Evolutionary conservation across 2,888 invertebrate genomes (phyloP).

Genomic region (Strigamia crassipes): DNA sequence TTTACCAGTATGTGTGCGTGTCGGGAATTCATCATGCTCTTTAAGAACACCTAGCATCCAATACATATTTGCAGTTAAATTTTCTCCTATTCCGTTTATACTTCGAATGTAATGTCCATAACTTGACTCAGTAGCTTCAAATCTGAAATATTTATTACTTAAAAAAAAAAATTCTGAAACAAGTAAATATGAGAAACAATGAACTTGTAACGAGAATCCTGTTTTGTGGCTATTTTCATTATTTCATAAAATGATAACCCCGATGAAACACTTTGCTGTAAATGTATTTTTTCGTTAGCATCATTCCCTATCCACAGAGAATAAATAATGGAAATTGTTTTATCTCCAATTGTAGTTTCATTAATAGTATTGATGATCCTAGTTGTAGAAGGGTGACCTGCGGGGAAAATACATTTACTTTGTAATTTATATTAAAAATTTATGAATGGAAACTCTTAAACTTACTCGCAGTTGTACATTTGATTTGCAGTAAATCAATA

Average conservation of each 20-base stretch:
- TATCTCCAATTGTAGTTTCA: not conserved
- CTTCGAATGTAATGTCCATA: not conserved
- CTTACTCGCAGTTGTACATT: not conserved
- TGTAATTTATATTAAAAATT: not conserved
- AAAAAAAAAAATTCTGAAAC: not conserved
- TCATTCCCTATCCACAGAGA: slow-evolving; percentile 1
- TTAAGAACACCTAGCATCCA: not conserved
- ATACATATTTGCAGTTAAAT: not conserved
- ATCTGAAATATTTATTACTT: not conserved
- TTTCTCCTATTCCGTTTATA: not conserved
- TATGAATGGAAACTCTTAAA: not conserved
- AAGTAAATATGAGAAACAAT: not conserved
- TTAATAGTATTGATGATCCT: not conserved
- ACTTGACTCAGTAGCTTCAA: not conserved
- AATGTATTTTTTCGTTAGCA: not conserved
- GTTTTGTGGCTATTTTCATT: not conserved
- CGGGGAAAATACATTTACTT: not conserved
- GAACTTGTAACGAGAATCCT: slow-evolving; percentile 17
- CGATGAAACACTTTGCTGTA: not conserved
- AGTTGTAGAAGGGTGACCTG: not conserved
- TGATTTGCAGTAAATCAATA: slow-evolving; percentile 18
- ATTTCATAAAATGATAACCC: not conserved
- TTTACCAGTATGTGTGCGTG: not conserved
- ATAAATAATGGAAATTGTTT: not conserved
- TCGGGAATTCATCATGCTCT: not conserved